These are phyloP conservation scores for Varanus komodoensis DNA, from an alignment of 2,113 vertebrate genomes.

Conservation along the genomic window DNA sequence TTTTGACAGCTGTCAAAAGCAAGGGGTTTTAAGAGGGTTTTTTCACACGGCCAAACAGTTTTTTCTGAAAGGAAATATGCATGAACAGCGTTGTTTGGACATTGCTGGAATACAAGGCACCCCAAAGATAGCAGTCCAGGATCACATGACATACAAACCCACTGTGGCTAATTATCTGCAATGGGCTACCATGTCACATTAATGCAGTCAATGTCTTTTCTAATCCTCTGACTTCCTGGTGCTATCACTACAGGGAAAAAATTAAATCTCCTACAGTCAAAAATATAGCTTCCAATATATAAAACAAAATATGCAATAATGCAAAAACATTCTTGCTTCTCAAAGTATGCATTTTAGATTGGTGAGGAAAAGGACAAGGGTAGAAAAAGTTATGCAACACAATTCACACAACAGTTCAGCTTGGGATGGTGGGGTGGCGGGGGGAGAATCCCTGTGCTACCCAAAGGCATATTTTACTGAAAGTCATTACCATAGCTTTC, in stretches of 20 bases:
- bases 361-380: rapidly evolving
- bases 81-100: no score
- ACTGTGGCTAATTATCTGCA: no score
- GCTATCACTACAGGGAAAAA: constrained; percentile 48
- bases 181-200: no score
- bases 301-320: not conserved
- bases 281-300: not conserved
- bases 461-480: constrained; percentile 59
- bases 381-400: constrained; percentile 43
- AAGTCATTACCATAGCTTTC: constrained; percentile 56
- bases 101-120: no score
- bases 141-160: no score
- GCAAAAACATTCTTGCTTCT: constrained; percentile 15
- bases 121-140: no score
- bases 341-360: constrained; percentile 8
- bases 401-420: constrained; percentile 51
- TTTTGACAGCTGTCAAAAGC: no score
- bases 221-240: constrained; percentile 59
- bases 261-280: constrained; percentile 42
- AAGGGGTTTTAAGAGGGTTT: no score
- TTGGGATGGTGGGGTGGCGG: not conserved
- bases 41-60: no score
- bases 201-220: constrained; percentile 7
- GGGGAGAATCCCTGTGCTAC: constrained; percentile 52
- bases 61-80: no score